phyloP scores from a whole-genome alignment of 2,113 vertebrate genomes.

The Myiagra hebetior region DNA sequence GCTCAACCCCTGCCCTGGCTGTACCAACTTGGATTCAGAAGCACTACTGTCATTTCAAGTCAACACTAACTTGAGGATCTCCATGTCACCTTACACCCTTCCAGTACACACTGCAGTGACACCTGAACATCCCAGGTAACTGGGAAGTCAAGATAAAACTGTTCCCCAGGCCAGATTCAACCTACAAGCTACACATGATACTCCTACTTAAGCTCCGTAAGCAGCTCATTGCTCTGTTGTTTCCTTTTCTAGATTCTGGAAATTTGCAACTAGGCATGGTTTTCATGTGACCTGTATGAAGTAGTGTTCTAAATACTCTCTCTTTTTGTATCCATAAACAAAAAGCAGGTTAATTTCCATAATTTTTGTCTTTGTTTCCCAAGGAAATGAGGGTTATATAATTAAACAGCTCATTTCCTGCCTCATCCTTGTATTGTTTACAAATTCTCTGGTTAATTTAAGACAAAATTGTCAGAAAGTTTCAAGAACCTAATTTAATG shows the following conservation, averaged over 20 bases:
- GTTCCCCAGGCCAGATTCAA: background rate
- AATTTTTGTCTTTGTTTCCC: background rate
- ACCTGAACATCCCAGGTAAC: background rate
- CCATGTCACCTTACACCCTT: background rate
- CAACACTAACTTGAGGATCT: background rate
- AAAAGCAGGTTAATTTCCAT: background rate
- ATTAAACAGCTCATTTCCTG: background rate
- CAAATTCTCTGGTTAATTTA: background rate
- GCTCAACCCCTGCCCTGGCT: background rate
- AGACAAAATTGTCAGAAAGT: background rate
- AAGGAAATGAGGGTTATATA: background rate
- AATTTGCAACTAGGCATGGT: background rate
- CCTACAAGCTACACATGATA: background rate
- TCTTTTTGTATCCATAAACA: background rate
- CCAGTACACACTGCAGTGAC: background rate
- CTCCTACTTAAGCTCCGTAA: background rate
- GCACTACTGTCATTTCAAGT: background rate
- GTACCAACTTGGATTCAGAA: background rate
- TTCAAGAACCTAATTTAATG: background rate
- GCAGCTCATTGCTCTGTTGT: background rate
- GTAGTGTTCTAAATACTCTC: background rate
- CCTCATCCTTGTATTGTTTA: background rate
- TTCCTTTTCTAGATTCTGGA: background rate
- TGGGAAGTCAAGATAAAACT: background rate
- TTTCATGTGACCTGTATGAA: background rate